These are phyloP conservation scores for Microctonus brassicae DNA, from an alignment of 2,888 invertebrate species.

Conservation along the genomic window DNA sequence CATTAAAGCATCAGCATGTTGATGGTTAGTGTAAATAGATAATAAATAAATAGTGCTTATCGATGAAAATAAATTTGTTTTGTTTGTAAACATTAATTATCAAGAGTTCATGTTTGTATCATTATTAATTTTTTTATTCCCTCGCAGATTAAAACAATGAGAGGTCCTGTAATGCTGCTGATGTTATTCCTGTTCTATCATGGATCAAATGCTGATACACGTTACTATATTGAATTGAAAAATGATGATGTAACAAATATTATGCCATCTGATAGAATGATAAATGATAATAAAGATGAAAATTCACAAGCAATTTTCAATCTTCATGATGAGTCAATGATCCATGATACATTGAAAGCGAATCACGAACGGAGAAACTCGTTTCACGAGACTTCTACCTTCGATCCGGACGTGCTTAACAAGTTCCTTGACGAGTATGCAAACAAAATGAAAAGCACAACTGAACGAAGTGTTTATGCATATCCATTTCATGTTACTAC, in stretches of 20 bases:
- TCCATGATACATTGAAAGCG: slow-evolving; percentile 48
- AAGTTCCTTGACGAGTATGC: slow-evolving; percentile 76
- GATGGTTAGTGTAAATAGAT: slow-evolving; percentile 32
- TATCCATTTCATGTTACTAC: slow-evolving; percentile 52
- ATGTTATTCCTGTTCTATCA: slow-evolving; percentile 46
- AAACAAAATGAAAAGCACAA: slow-evolving; percentile 71
- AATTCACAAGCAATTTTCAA: slow-evolving; percentile 43
- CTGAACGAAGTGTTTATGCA: slow-evolving; percentile 52
- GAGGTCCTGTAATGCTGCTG: slow-evolving; percentile 51
- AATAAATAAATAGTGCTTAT: slow-evolving; percentile 2
- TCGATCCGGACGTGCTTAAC: slow-evolving; percentile 74
- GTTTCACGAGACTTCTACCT: slow-evolving; percentile 65
- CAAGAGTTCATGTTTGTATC: slow-evolving; percentile 21
- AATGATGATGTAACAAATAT: slow-evolving; percentile 8
- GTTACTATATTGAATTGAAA: slow-evolving; percentile 50
- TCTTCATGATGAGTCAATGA: slow-evolving; percentile 56
- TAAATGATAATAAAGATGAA: slow-evolving; percentile 36
- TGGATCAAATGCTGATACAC: slow-evolving; percentile 45
- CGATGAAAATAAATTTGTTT: too few relatives aligned
- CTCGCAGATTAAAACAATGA: slow-evolving; percentile 57
- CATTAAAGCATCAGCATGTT: not conserved
- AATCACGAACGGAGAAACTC: slow-evolving; percentile 54
- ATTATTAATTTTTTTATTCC: slow-evolving; percentile 28
- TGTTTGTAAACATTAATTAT: slow-evolving; percentile 5
- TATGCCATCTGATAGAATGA: slow-evolving; percentile 47